These are phyloP conservation scores for Lithophane leautieri DNA, from an alignment of 2,888 invertebrate genomes.

Conservation along the genomic window DNA sequence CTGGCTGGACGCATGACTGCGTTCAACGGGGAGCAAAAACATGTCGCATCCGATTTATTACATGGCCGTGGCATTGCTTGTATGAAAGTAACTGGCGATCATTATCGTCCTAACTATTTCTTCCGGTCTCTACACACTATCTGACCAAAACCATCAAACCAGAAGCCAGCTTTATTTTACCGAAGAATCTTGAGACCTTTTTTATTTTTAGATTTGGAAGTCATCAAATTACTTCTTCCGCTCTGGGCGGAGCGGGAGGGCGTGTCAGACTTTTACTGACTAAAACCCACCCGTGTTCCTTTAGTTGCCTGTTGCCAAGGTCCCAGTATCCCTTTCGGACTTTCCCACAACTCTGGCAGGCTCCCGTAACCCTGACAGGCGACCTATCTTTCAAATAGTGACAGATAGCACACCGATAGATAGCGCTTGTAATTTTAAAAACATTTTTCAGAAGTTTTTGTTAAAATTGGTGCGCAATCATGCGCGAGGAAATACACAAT, in stretches of 20 bases:
- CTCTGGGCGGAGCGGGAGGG: too few relatives aligned
- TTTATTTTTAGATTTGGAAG: too few relatives aligned
- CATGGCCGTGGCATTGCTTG: background rate
- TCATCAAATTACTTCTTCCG: too few relatives aligned
- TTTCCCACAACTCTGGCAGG: too few relatives aligned
- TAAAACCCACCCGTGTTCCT: too few relatives aligned
- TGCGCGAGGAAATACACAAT: background rate
- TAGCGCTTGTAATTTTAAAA: background rate
- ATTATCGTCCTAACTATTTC: background rate
- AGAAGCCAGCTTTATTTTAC: background rate
- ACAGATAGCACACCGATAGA: background rate
- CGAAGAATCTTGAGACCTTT: too few relatives aligned
- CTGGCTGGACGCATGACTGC: conserved; percentile 60
- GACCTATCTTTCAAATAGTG: background rate
- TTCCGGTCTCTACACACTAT: too few relatives aligned
- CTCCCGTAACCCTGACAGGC: too few relatives aligned
- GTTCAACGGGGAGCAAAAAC: conserved; percentile 19
- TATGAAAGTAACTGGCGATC: background rate
- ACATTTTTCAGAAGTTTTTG: too few relatives aligned
- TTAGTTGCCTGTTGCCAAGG: too few relatives aligned
- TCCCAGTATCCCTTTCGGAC: too few relatives aligned
- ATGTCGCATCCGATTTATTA: conserved; percentile 36
- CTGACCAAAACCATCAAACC: background rate
- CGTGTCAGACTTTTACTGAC: too few relatives aligned
- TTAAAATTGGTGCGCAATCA: background rate